Percentiles rank a stretch among this genome's conserved stretches.
Evolutionary conservation across 2,888 invertebrate species (phyloP).

Genomic region (Lamproptera curius): DNA sequence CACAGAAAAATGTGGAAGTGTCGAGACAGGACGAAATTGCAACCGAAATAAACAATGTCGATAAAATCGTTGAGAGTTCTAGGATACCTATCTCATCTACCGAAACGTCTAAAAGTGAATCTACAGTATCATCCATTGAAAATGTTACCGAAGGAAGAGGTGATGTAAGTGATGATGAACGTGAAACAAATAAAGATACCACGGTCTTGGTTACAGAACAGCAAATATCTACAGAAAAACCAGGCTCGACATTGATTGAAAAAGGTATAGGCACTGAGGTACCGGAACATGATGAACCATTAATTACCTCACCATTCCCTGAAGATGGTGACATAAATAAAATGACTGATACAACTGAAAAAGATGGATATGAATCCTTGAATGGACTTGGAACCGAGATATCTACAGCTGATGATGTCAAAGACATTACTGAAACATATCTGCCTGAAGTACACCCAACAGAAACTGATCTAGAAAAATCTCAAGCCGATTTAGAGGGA

Average conservation of each 20-base stretch:
- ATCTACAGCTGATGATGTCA: background rate
- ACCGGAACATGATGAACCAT: background rate
- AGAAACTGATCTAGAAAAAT: constrained; percentile 2
- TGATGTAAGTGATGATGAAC: background rate
- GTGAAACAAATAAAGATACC: constrained; percentile 1
- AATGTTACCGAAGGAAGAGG: background rate
- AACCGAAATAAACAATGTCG: background rate
- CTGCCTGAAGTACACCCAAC: constrained; percentile 1
- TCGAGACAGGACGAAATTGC: background rate
- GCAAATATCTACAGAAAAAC: background rate
- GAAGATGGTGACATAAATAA: background rate
- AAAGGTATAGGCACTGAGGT: constrained; percentile 2
- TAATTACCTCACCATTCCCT: constrained; percentile 2
- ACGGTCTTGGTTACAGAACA: constrained; percentile 1
- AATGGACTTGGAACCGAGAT: constrained; percentile 19
- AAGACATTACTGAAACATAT: background rate
- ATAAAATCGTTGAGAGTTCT: constrained; percentile 1
- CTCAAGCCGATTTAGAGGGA: background rate
- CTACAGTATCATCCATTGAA: constrained; percentile 6
- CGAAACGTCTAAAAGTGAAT: background rate
- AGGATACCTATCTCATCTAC: background rate
- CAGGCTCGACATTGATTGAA: background rate
- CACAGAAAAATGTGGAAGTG: background rate
- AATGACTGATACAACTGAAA: background rate
- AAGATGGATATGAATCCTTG: constrained; percentile 12